Evolutionary conservation across 1,140 invertebrate genomes (phyloP).

Genomic region (Riptortus pedestris): DNA sequence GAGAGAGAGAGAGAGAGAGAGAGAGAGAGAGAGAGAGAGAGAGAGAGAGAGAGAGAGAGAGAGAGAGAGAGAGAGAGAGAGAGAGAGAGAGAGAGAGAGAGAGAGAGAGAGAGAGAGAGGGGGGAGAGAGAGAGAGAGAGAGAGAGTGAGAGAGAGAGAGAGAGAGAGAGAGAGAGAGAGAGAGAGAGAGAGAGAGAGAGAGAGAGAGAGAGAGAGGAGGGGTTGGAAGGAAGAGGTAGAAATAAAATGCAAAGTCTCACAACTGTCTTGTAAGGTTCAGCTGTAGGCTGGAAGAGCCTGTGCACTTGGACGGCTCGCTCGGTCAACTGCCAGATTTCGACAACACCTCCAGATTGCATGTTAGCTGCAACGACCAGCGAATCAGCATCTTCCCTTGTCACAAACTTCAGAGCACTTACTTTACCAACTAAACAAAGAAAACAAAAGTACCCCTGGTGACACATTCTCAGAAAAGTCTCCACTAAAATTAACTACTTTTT

Average conservation of each 20-base stretch:
- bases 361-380: conserved; percentile 62
- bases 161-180: background rate
- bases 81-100: background rate
- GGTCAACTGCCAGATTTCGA: conserved; percentile 78
- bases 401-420: conserved; percentile 67
- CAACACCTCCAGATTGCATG: conserved; percentile 46
- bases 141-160: background rate
- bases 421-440: conserved; percentile 22
- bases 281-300: conserved; percentile 49
- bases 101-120: background rate
- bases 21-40: background rate
- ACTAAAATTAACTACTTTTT: no score
- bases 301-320: conserved; percentile 69
- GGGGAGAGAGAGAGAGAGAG: background rate
- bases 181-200: background rate
- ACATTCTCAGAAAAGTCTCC: no score
- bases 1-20: background rate
- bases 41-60: background rate
- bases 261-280: conserved; percentile 48
- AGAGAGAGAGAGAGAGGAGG: background rate
- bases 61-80: background rate
- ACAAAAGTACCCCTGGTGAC: no score
- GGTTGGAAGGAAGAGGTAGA: background rate
- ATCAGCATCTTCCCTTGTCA: conserved; percentile 69
- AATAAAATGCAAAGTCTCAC: conserved; percentile 36